A percentile compares a stretch with the other conserved stretches of the same genome.
Conservation (phyloP, 2,888 invertebrate species). For the Eugnorisma glareosa region DNA sequence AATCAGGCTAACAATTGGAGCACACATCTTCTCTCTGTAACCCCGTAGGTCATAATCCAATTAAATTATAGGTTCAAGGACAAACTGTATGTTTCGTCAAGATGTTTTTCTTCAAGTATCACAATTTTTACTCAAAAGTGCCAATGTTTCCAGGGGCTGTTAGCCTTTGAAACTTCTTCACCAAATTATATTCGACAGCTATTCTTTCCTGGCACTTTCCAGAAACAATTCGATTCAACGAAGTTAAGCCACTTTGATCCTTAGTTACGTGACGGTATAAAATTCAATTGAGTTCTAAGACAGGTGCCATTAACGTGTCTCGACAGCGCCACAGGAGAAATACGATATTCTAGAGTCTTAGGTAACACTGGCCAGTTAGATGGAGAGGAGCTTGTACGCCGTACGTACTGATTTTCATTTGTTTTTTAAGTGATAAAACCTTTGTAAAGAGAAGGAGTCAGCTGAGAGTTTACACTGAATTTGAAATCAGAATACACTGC, state of each 20-base stretch:
- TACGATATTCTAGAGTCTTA: slow-evolving; percentile 18
- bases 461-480: background rate
- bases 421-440: background rate
- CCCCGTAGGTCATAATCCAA: background rate
- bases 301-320: slow-evolving; percentile 48
- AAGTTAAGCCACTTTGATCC: slow-evolving; percentile 47
- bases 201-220: slow-evolving; percentile 34
- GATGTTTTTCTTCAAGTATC: background rate
- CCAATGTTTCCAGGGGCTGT: background rate
- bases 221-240: slow-evolving; percentile 44
- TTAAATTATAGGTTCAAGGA: background rate
- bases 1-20: background rate
- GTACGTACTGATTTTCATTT: slow-evolving; percentile 7
- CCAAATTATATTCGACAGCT: slow-evolving; percentile 7
- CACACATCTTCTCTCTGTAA: background rate
- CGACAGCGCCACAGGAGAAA: slow-evolving; percentile 22
- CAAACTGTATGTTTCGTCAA: background rate
- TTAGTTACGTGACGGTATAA: slow-evolving; percentile 49
- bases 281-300: slow-evolving; percentile 59
- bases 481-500: background rate
- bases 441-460: background rate
- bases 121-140: background rate
- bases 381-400: background rate
- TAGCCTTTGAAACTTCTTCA: slow-evolving; percentile 15
- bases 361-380: slow-evolving; percentile 1